A percentile compares a stretch with the other conserved stretches of the same genome.
These are phyloP conservation scores for Tyria jacobaeae DNA, from an alignment of 2,888 invertebrate species.

Conservation along the genomic window DNA sequence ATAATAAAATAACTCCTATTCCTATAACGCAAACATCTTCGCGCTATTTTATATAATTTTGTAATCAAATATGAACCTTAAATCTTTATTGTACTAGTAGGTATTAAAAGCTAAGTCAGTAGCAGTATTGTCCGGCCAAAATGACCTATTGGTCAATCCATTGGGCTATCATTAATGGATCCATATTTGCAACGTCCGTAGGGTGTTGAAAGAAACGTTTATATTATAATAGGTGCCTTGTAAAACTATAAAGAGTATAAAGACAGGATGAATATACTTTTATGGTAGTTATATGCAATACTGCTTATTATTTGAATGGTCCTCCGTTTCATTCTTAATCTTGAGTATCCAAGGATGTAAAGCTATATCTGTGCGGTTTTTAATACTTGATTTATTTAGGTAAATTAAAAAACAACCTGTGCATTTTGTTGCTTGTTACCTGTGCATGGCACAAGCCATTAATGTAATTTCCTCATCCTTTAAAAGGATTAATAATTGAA, in stretches of 20 bases:
- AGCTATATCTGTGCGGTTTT: background rate
- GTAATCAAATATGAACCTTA: slow-evolving; percentile 18
- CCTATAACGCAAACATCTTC: background rate
- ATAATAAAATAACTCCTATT: too few species aligned
- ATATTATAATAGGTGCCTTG: slow-evolving; percentile 50
- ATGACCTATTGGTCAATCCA: slow-evolving; percentile 52
- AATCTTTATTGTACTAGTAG: background rate
- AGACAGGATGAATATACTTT: background rate
- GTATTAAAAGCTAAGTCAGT: slow-evolving; percentile 12
- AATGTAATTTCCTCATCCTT: too few species aligned
- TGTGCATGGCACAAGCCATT: too few species aligned
- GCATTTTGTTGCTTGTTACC: too few species aligned
- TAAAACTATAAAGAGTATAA: slow-evolving; percentile 10
- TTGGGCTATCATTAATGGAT: slow-evolving; percentile 48
- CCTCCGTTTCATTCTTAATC: background rate
- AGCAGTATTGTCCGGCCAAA: slow-evolving; percentile 22
- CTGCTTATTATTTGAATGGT: background rate
- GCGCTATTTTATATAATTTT: background rate
- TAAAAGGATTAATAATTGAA: too few species aligned
- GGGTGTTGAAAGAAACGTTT: slow-evolving; percentile 52
- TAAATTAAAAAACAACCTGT: too few species aligned
- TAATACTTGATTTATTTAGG: background rate
- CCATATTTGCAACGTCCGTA: slow-evolving; percentile 57
- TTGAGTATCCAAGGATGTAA: background rate
- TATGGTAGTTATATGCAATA: too few species aligned